Base-by-base conservation (phyloP, 2,797 vertebrate species). In the Podarcis lilfordi region DNA sequence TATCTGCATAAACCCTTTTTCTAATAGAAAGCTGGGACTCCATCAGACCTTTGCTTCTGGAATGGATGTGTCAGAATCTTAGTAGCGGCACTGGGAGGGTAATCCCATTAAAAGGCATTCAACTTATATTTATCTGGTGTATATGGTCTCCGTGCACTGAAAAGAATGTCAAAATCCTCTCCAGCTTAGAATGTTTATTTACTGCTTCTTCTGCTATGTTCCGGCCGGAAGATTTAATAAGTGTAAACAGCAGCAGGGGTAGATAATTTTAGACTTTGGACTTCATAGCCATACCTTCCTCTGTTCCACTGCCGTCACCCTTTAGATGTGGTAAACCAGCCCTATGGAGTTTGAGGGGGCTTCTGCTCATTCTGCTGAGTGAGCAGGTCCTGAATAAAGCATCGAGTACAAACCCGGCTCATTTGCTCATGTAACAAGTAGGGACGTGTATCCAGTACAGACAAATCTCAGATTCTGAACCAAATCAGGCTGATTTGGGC, bases 1-100 rank as follows among this genome's bases (percentile, higher is more conserved):
- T 84, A 84, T 85, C 81, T 94, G 35, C 89, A 91, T 91, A 93
- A 94, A 91, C 7, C 25, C 37, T 27, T 88, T 40, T 89, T 32
- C 45, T 64, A 89, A 91, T 80, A 88, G 91, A 92, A 94, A 89
- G 81, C 3, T 71, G 23, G 79, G 27, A 11, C 45, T 88, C 84
- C 43, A n/a, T 77, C 83, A 80, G 83, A 92, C 29, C 1, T 55
- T 35, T 55, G 8, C 78, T 94, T 89, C 45, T 15, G 45, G 64
- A 77, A 61, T 15, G 23, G 81, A 86, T 71, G 71, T 85, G 19
- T 93, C 40, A 19, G n/a, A 71, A 75, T 89, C 29, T 77, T 40
- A 66, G 78, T 89, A 82, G 88, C 27, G 6, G 1, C 87, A 72
- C 85, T 80, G 32, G 64, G 45, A 89, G 29, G 76, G 64, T 89